Conservation (phyloP, 2,113 vertebrate genomes). For the Megaceryle torquata region DNA sequence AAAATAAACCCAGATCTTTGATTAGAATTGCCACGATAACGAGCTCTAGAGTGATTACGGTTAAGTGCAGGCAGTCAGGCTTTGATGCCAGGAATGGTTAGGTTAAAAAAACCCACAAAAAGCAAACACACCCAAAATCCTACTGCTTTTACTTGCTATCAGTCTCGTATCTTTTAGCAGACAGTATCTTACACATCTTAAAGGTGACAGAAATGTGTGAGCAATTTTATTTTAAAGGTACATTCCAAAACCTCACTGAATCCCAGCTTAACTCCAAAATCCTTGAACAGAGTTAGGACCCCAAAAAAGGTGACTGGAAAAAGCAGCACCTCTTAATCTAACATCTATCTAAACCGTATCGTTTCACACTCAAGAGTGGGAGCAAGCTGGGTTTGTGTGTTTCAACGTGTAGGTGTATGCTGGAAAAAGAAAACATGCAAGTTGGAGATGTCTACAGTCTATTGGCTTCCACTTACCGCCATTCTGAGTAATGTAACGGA, state of each 20-base stretch:
- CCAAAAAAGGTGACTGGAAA: neutral
- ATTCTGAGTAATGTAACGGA: slow-evolving; percentile 96
- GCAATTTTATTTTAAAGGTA: neutral
- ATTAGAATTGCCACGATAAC: neutral
- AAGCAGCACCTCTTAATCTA: neutral
- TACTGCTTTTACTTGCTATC: neutral
- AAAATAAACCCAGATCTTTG: neutral
- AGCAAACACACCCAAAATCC: neutral
- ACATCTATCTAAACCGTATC: fast-evolving
- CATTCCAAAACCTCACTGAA: neutral
- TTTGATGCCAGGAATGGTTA: neutral
- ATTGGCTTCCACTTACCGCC: slow-evolving; percentile 78
- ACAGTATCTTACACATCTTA: neutral
- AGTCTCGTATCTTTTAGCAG: neutral
- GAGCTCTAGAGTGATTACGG: neutral
- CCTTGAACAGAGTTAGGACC: neutral
- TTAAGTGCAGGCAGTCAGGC: neutral
- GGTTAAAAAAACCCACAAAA: neutral
- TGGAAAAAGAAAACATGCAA: fast-evolving
- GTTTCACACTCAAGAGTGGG: fast-evolving
- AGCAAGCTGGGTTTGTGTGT: neutral
- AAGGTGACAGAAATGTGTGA: neutral
- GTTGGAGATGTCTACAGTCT: fast-evolving
- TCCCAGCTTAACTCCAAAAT: neutral
- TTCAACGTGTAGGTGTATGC: fast-evolving